Base-by-base conservation (phyloP, 2,888 invertebrate genomes). In the Chrysopilus asiliformis region DNA sequence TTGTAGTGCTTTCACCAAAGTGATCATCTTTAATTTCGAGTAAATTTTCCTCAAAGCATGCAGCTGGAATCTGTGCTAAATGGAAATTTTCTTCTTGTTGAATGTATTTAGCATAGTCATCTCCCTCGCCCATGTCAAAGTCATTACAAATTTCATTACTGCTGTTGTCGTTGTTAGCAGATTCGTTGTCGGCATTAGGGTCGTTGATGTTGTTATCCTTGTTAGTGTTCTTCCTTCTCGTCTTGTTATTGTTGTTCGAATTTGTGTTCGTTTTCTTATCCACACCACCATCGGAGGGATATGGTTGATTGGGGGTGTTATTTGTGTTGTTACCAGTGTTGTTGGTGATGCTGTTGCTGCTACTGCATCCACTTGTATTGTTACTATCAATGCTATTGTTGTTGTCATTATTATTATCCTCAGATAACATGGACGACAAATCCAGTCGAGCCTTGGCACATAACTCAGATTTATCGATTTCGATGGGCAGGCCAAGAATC, bases 11-110 rank as follows among this genome's bases (percentile, higher is more conserved):
- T 46, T 72, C 70, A 0, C 74, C 74, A 44, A 74, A 74, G 51
- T 74, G 72, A 48, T 74, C 74, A 43, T 74, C 74, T 47, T 73
- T 74, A 54, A 74, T 74, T 47, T 74, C 73, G 33, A 74, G 57
- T 13, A 40, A 34, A 4, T 25, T 20, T 4, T n/a, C 16, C 13
- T 37, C 36, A n/a, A n/a, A n/a, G n/a, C n/a, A n/a, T n/a, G n/a
- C n/a, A 12, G 22, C 6, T 13, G 29, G 22, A n/a, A n/a, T n/a
- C n/a, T n/a, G n/a, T n/a, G n/a, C n/a, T n/a, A n/a, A n/a, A n/a
- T n/a, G n/a, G 27, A n/a, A 26, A 9, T 3, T 31, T n/a, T 12
- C 6, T n/a, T n/a, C n/a, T n/a, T n/a, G n/a, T n/a, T n/a, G n/a
- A n/a, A n/a, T n/a, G n/a, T n/a, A n/a, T n/a, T n/a, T n/a, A n/a